Evolutionary conservation across 2,888 invertebrate species (phyloP), one percentile per base, ranked within the genome.

Genomic region (Zaprionus lineosus): DNA sequence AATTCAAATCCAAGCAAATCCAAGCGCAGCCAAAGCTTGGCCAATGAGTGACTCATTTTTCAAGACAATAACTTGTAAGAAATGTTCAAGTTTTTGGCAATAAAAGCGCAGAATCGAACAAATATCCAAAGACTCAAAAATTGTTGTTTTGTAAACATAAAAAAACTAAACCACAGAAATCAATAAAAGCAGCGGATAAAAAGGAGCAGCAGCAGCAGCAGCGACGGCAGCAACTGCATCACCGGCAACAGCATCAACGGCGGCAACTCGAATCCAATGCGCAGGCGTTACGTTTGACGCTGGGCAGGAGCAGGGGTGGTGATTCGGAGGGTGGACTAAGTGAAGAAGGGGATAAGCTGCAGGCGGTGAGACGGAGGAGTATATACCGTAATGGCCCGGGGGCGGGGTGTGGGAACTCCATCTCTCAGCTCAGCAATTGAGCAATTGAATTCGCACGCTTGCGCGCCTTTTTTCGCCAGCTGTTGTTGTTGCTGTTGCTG

Each of bases 391-490:
- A 26, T 24, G 18, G 18, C 19, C 8, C 15, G 4, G 12, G 21
- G 33, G 16, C 11, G 24, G 41, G 18, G 33, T 8, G 12, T 8
- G 47, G 36, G 36, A 29, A 21, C 60, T 50, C 52, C 60, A 68
- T 59, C 51, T n/a, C n/a, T 53, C 8, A 43, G 51, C 71, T 72
- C 64, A 57, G 61, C 82, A 78, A 82, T 82, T 82, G 82, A 84
- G 82, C 82, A 82, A 82, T 82, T 82, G 84, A 82, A 84, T 82
- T 82, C 82, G 82, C 84, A 82, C 82, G 82, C 82, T 82, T 84
- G 82, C 79, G 84, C 84, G 79, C 84, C 82, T 84, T 81, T 65
- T 77, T 72, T 48, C 14, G 39, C 64, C 44, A 52, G 31, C 14
- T 61, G 51, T 39, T 58, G 19, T 34, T 67, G 55, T 44, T 61